A percentile compares a stretch with the other conserved stretches of the same genome.
These are phyloP conservation scores for Cephalopholis sonnerati DNA, from an alignment of 2,113 vertebrate genomes.

Conservation along the genomic window DNA sequence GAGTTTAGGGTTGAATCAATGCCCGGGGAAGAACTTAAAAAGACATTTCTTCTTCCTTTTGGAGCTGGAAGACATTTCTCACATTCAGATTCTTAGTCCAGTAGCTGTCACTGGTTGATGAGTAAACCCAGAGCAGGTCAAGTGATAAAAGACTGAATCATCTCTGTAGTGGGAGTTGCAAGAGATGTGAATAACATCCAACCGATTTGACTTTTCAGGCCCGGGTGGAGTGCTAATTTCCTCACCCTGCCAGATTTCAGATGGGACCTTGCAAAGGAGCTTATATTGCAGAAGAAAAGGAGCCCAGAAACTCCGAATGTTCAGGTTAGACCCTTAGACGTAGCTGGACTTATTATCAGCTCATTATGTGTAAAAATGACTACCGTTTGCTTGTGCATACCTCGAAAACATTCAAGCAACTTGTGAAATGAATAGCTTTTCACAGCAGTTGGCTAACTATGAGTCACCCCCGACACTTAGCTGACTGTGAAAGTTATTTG, in stretches of 20 bases:
- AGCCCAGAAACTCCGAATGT: background rate
- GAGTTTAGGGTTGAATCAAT: no score
- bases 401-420: background rate
- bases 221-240: conserved; percentile 21
- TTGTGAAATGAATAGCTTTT: conserved; percentile 41
- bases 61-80: background rate
- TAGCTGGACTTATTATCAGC: background rate
- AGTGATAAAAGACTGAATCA: conserved; percentile 42
- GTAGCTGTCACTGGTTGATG: background rate
- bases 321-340: background rate
- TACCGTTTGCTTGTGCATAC: background rate
- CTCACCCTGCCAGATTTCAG: conserved; percentile 33
- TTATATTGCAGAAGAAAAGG: background rate
- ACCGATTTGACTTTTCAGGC: conserved; percentile 23
- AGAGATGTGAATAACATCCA: conserved; percentile 37
- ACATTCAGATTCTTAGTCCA: conserved; percentile 1
- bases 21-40: no score
- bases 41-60: background rate
- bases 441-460: conserved; percentile 41
- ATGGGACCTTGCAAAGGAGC: conserved; percentile 2
- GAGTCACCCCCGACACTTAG: conserved; percentile 55
- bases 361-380: conserved; percentile 26
- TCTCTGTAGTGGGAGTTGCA: conserved; percentile 34
- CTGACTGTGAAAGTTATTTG: conserved; percentile 39
- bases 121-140: conserved; percentile 17